Evolutionary conservation across 2,888 invertebrate genomes (phyloP).

Genomic region (Acleris sparsana): DNA sequence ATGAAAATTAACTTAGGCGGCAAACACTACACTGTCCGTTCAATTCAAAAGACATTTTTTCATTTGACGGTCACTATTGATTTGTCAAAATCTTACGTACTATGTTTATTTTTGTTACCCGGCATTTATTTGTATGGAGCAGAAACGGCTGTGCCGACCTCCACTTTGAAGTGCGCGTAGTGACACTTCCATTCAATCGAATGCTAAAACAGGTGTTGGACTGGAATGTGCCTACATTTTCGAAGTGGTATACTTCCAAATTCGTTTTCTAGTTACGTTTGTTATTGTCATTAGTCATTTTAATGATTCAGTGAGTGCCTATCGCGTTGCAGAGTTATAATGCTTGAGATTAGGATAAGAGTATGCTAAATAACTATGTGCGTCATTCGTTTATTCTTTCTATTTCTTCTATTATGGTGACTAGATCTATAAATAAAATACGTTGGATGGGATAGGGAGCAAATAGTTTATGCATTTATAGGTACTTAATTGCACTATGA

Average conservation of each 20-base stretch:
- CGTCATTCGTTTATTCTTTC: slow-evolving; percentile 7
- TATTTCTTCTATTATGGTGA: not conserved
- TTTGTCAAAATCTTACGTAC: slow-evolving; percentile 19
- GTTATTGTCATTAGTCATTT: slow-evolving; percentile 7
- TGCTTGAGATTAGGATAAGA: slow-evolving; percentile 2
- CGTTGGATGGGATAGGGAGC: too few relatives aligned
- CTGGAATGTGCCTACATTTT: slow-evolving; percentile 3
- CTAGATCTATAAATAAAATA: too few relatives aligned
- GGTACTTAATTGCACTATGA: too few relatives aligned
- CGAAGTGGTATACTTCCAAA: slow-evolving; percentile 1
- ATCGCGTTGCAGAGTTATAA: not conserved
- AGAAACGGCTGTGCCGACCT: slow-evolving; percentile 11
- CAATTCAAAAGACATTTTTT: not conserved
- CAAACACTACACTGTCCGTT: too few relatives aligned
- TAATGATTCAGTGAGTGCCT: slow-evolving; percentile 13
- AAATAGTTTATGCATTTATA: too few relatives aligned
- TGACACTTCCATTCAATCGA: slow-evolving; percentile 23
- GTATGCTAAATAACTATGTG: not conserved
- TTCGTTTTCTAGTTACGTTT: slow-evolving; percentile 3
- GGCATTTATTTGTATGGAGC: slow-evolving; percentile 27
- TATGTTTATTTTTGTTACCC: slow-evolving; percentile 13
- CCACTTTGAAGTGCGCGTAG: slow-evolving; percentile 7
- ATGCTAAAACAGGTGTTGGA: slow-evolving; percentile 24
- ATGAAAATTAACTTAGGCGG: too few relatives aligned
- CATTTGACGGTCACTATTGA: slow-evolving; percentile 3